These are phyloP conservation scores for Chascanopsetta lugubris DNA, from an alignment of 2,113 vertebrate species.

Conservation along the genomic window DNA sequence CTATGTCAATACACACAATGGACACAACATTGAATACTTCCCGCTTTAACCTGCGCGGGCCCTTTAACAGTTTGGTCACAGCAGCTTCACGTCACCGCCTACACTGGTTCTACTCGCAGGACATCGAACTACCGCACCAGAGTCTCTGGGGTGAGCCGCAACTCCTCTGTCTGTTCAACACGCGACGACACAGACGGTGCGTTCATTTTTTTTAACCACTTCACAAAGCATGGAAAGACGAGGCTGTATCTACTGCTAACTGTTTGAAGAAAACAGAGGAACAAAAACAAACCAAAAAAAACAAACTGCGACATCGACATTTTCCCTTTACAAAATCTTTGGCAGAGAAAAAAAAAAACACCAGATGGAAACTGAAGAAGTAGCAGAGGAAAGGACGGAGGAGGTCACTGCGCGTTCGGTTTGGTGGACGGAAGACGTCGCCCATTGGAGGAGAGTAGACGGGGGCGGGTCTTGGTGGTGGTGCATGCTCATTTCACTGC, in stretches of 20 bases:
- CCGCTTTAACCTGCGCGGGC: not conserved
- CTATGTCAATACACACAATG: conserved; percentile 70
- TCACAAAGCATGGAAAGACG: conserved; percentile 61
- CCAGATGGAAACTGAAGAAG: conserved; percentile 9
- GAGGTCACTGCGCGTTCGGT: conserved; percentile 29
- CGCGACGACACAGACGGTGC: conserved; percentile 57
- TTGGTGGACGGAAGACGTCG: conserved; percentile 26
- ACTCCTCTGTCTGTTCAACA: conserved; percentile 42
- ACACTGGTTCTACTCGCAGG: conserved; percentile 65
- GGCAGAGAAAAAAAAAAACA: conserved; percentile 69
- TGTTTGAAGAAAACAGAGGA: too few relatives aligned
- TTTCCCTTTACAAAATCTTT: conserved; percentile 76
- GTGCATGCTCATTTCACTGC: conserved; percentile 60
- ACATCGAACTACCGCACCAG: conserved; percentile 58
- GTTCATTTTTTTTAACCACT: conserved; percentile 66
- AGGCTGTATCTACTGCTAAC: conserved; percentile 59
- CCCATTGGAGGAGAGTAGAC: conserved; percentile 52
- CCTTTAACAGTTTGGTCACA: conserved; percentile 64
- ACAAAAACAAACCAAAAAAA: conserved; percentile 9
- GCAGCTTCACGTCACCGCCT: conserved; percentile 53
- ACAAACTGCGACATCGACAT: conserved; percentile 47
- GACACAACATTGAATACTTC: conserved; percentile 72
- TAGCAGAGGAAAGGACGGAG: conserved; percentile 1
- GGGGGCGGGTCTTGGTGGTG: conserved; percentile 47
- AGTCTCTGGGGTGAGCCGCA: conserved; percentile 40